These are phyloP conservation scores for Sinonovacula constricta DNA, from an alignment of 1,140 invertebrate genomes.

Conservation along the genomic window DNA sequence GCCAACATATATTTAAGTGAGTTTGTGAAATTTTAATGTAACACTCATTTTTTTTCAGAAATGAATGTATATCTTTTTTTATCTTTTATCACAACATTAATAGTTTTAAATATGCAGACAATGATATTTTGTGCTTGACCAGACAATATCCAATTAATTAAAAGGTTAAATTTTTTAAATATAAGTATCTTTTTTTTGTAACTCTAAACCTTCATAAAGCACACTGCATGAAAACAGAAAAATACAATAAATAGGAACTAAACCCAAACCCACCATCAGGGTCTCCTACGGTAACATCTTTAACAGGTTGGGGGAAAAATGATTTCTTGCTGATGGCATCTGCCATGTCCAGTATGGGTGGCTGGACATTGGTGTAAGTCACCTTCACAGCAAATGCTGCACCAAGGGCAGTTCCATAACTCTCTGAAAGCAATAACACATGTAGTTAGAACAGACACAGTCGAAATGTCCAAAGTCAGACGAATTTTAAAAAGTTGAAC, in stretches of 20 bases:
- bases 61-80: too few relatives aligned
- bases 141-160: too few relatives aligned
- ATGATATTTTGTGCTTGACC: too few relatives aligned
- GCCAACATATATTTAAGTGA: too few relatives aligned
- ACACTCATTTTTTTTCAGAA: too few relatives aligned
- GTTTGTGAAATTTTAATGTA: too few relatives aligned
- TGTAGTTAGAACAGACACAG: background rate
- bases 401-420: constrained; percentile 83
- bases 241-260: background rate
- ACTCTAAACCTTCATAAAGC: too few relatives aligned
- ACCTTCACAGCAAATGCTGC: constrained; percentile 83
- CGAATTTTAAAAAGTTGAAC: background rate
- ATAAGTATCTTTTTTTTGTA: too few relatives aligned
- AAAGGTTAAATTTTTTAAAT: too few relatives aligned
- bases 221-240: too few relatives aligned
- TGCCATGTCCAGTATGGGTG: constrained; percentile 80
- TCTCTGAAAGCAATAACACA: constrained; percentile 63
- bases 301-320: constrained; percentile 58
- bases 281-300: constrained; percentile 58
- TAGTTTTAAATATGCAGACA: too few relatives aligned
- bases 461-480: background rate
- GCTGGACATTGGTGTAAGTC: constrained; percentile 80
- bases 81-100: too few relatives aligned
- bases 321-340: constrained; percentile 62
- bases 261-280: constrained; percentile 56